These are phyloP conservation scores for Montipora sp. DNA, from an alignment of 64 coral and sea anemone species.

Conservation along the genomic window DNA sequence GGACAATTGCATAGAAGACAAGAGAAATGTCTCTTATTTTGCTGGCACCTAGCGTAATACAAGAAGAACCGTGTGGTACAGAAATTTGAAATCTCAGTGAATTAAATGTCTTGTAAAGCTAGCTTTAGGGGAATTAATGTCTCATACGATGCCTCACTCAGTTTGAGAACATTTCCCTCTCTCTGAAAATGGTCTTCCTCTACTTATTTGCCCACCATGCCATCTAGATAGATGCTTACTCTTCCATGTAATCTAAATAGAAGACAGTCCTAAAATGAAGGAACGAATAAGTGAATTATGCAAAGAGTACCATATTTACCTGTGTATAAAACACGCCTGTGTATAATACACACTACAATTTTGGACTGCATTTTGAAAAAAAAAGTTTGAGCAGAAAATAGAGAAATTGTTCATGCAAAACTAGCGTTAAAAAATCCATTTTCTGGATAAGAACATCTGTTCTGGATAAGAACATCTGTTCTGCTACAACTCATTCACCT, in stretches of 20 bases:
- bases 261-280: slow-evolving; percentile 34
- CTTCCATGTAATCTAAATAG: slow-evolving; percentile 11
- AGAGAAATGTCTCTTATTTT: not conserved
- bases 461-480: no score
- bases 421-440: no score
- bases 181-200: slow-evolving; percentile 48
- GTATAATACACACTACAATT: no score
- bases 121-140: slow-evolving; percentile 20
- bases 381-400: no score
- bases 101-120: slow-evolving; percentile 1
- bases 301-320: not conserved
- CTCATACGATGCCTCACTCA: slow-evolving; percentile 8
- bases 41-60: not conserved
- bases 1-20: not conserved
- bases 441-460: no score
- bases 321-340: no score
- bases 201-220: slow-evolving; percentile 18
- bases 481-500: no score
- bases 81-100: not conserved
- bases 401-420: no score
- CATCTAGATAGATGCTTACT: slow-evolving; percentile 28
- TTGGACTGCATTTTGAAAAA: no score
- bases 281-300: slow-evolving; percentile 17
- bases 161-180: slow-evolving; percentile 24
- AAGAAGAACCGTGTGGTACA: not conserved